Evolutionary conservation across 2,888 invertebrate genomes (phyloP).

Genomic region (Cancer borealis): DNA sequence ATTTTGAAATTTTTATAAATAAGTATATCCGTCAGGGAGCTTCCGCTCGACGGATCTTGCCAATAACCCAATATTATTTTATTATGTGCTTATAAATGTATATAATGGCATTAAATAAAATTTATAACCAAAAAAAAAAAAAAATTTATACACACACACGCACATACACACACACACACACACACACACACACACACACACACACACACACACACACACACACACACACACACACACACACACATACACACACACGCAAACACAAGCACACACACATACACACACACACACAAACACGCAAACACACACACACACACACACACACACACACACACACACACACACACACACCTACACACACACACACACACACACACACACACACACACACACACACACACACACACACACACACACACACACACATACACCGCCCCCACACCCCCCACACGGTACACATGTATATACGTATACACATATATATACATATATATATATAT

Average conservation of each 20-base stretch:
- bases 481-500: too few species aligned
- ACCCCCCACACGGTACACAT: neutral
- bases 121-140: neutral
- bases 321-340: conserved; percentile 1
- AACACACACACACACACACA: conserved; percentile 11
- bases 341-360: conserved; percentile 11
- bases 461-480: too few species aligned
- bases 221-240: conserved; percentile 28
- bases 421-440: too few species aligned
- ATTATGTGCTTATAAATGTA: too few species aligned
- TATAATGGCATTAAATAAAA: too few species aligned
- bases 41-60: too few species aligned
- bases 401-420: neutral
- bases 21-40: too few species aligned
- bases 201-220: neutral
- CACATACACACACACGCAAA: too few species aligned
- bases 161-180: neutral
- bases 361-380: conserved; percentile 1
- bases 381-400: conserved; percentile 18
- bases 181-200: conserved; percentile 23
- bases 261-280: neutral
- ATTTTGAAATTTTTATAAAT: too few species aligned
- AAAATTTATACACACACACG: neutral
- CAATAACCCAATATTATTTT: too few species aligned
- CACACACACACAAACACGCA: conserved; percentile 26